Conservation (phyloP, 2,888 invertebrate genomes). For the Fissipunctia ypsillon region DNA sequence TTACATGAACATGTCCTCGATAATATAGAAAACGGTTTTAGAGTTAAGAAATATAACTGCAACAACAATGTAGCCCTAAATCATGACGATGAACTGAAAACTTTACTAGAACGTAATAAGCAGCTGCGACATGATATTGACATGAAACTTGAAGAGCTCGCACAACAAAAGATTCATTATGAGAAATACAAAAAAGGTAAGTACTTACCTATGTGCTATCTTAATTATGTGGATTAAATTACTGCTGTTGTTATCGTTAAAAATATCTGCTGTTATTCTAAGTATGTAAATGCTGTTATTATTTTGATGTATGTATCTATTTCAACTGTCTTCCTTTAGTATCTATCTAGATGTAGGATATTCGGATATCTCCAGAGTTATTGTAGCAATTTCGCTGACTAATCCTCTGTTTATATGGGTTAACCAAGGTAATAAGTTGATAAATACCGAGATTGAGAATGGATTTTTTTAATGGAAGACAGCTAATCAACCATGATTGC, state of each 20-base stretch:
- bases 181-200: constrained; percentile 84
- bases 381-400: background rate
- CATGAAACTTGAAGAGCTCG: constrained; percentile 75
- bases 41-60: constrained; percentile 67
- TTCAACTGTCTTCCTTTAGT: background rate
- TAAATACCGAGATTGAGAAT: background rate
- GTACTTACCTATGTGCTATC: constrained; percentile 62
- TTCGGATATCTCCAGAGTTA: background rate
- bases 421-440: background rate
- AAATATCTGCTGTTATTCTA: too few species aligned
- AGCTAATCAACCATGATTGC: background rate
- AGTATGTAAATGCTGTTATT: background rate
- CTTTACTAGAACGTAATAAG: constrained; percentile 78
- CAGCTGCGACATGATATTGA: constrained; percentile 79
- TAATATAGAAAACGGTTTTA: constrained; percentile 75
- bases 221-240: too few species aligned
- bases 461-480: background rate
- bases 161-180: constrained; percentile 77
- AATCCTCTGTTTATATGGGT: background rate
- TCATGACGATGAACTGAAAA: constrained; percentile 79
- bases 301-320: background rate
- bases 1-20: constrained; percentile 70
- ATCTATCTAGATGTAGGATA: background rate
- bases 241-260: background rate
- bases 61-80: constrained; percentile 66